phyloP scores from a whole-genome alignment of 2,797 vertebrate genomes.

The Syngnathus acus region DNA sequence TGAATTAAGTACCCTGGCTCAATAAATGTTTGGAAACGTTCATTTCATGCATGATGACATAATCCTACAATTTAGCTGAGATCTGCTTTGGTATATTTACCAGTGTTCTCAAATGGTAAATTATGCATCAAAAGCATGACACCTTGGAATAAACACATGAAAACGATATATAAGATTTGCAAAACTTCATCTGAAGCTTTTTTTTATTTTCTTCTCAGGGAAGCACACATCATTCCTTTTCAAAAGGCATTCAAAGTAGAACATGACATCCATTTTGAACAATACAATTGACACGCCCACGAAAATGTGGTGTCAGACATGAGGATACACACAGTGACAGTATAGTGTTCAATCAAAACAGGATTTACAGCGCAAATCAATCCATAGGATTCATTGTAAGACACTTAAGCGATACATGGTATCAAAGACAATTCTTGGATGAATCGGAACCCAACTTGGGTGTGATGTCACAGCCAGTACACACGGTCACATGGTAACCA shows the following conservation, averaged over 20 bases:
- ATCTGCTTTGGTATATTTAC: background rate
- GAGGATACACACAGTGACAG: slow-evolving; percentile 34
- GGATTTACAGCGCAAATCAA: slow-evolving; percentile 49
- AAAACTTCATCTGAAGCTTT: slow-evolving; percentile 52
- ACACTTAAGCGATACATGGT: slow-evolving; percentile 38
- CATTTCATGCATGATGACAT: background rate
- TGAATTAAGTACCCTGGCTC: too few relatives aligned
- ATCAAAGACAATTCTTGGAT: slow-evolving; percentile 29
- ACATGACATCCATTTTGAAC: slow-evolving; percentile 5
- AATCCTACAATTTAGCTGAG: background rate
- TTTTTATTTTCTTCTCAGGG: slow-evolving; percentile 51
- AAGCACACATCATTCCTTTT: slow-evolving; percentile 33
- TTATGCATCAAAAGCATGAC: background rate
- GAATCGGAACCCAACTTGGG: background rate
- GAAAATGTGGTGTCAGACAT: slow-evolving; percentile 21
- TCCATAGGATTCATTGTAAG: slow-evolving; percentile 55
- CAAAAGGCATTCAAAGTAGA: background rate
- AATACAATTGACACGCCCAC: slow-evolving; percentile 20
- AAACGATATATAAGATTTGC: slow-evolving; percentile 17
- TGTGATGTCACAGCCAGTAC: slow-evolving; percentile 17
- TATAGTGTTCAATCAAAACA: slow-evolving; percentile 32
- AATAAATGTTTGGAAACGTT: background rate
- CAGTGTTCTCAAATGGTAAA: background rate
- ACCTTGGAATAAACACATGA: slow-evolving; percentile 1
- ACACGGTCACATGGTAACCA: slow-evolving; percentile 17